Percentiles rank a stretch among this genome's conserved stretches.
Conservation (phyloP, 2,888 invertebrate genomes). For the Acanthosoma haemorrhoidale region DNA sequence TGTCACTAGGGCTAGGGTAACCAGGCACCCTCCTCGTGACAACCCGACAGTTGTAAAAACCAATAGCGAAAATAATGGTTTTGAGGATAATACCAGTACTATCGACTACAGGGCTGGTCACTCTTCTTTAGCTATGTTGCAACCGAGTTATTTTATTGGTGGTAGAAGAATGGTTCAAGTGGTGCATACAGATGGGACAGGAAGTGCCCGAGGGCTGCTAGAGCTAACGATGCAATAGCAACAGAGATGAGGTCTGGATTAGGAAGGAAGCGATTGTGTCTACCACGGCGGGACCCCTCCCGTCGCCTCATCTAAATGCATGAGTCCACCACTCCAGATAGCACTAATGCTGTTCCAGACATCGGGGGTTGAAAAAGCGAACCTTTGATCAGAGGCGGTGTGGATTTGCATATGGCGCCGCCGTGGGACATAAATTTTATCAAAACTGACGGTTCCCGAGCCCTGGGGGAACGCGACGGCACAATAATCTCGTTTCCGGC, state of each 20-base stretch:
- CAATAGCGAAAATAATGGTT: no score
- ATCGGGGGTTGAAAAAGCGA: neutral
- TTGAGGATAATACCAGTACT: no score
- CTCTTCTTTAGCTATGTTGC: no score
- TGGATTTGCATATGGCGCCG: neutral
- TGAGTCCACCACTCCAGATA: neutral
- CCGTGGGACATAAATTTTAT: neutral
- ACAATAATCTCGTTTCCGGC: no score
- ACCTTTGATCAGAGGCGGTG: neutral
- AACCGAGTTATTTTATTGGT: no score
- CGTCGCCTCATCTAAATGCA: slow-evolving; percentile 19
- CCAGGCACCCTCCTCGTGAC: no score
- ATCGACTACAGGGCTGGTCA: no score
- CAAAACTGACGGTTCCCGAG: neutral
- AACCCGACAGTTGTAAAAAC: no score
- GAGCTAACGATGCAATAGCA: neutral
- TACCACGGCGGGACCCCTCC: neutral
- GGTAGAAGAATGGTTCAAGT: no score
- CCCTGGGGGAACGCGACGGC: no score
- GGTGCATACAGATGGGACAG: no score
- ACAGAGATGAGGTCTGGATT: neutral
- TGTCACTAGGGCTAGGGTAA: no score
- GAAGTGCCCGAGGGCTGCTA: neutral
- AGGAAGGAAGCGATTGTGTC: neutral
- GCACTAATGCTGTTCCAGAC: neutral